Evolutionary conservation across 1,140 invertebrate genomes (phyloP).

Genomic region (Drosophila watanabei): DNA sequence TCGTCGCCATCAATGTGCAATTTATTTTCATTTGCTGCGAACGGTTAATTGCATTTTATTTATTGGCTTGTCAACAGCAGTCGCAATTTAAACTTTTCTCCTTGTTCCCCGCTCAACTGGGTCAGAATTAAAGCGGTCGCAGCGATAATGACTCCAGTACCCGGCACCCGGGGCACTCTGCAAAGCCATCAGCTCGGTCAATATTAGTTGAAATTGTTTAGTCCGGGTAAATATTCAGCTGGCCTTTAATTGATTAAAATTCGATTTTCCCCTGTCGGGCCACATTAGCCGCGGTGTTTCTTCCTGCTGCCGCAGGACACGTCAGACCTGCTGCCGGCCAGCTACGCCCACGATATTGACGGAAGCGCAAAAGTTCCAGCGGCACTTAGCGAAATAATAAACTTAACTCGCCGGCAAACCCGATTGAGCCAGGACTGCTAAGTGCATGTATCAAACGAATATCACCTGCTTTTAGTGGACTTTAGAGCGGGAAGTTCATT

Average conservation of each 20-base stretch:
- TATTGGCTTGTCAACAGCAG: conserved; percentile 80
- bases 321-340: conserved; percentile 5
- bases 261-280: conserved; percentile 15
- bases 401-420: conserved; percentile 3
- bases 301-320: not conserved
- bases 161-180: not conserved
- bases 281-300: conserved; percentile 1
- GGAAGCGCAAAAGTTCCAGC: conserved; percentile 8
- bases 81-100: conserved; percentile 58
- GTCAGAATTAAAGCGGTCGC: conserved; percentile 52
- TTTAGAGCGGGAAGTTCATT: conserved; percentile 16
- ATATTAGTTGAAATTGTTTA: conserved; percentile 47
- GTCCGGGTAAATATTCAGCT: conserved; percentile 38
- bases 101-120: conserved; percentile 23
- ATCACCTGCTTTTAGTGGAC: not conserved
- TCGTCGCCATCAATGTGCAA: conserved; percentile 73
- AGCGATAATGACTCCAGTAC: conserved; percentile 24
- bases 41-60: conserved; percentile 81
- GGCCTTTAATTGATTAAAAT: conserved; percentile 51
- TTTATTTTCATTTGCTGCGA: conserved; percentile 76
- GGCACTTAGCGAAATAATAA: conserved; percentile 21
- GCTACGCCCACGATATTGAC: conserved; percentile 9
- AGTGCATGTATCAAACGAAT: not conserved
- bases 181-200: conserved; percentile 26
- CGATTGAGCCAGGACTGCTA: conserved; percentile 2